Evolutionary conservation across 2,888 invertebrate genomes (phyloP).

Genomic region (Hecatera dysodea): DNA sequence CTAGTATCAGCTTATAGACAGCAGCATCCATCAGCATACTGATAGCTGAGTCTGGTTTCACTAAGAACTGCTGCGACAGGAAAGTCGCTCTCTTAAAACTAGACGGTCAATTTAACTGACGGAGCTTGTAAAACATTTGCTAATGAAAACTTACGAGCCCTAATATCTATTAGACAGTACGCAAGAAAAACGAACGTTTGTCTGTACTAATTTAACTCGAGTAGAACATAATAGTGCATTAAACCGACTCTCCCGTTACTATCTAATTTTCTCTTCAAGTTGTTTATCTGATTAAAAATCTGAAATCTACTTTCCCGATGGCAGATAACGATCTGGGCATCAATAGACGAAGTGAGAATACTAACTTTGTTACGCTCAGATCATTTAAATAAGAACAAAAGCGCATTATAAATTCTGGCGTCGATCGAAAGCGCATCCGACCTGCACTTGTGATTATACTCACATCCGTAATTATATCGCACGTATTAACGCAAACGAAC

Average conservation of each 20-base stretch:
- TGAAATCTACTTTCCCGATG: conserved; percentile 57
- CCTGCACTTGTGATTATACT: conserved; percentile 54
- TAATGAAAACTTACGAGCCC: conserved; percentile 3
- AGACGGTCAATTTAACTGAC: background rate
- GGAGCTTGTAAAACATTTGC: conserved; percentile 19
- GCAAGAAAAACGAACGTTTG: background rate
- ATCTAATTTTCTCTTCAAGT: conserved; percentile 49
- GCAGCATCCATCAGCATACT: conserved; percentile 28
- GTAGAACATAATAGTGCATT: conserved; percentile 9
- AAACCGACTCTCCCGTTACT: conserved; percentile 9
- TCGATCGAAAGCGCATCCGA: conserved; percentile 59
- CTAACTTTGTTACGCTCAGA: conserved; percentile 46
- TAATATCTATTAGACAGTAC: background rate
- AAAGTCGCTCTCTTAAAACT: conserved; percentile 10
- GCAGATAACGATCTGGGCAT: conserved; percentile 58
- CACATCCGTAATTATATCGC: conserved; percentile 63
- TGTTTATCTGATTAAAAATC: conserved; percentile 46
- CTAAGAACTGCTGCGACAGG: background rate
- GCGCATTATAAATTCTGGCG: conserved; percentile 54
- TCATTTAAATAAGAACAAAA: conserved; percentile 65
- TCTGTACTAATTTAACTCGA: conserved; percentile 9
- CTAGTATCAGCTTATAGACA: conserved; percentile 29
- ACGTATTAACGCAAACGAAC: conserved; percentile 47
- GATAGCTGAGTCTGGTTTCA: conserved; percentile 32
- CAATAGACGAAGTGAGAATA: conserved; percentile 49